These are phyloP conservation scores for Aphelinus certus DNA, from an alignment of 1,140 invertebrate species.

Conservation along the genomic window DNA sequence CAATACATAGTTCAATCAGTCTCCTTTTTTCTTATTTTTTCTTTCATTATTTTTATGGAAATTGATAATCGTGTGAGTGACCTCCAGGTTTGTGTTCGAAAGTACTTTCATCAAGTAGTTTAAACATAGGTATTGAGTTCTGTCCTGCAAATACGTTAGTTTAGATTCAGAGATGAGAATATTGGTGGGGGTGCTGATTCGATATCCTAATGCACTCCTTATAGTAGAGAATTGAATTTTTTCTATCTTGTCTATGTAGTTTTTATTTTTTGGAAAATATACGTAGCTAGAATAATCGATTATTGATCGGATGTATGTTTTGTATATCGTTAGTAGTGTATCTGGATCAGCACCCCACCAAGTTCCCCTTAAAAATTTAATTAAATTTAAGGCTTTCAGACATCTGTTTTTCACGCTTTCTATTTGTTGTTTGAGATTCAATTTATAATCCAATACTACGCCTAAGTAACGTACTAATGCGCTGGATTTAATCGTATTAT, in stretches of 20 bases:
- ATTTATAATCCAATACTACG: too few relatives aligned
- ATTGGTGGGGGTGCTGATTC: not conserved
- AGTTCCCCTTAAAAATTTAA: not conserved
- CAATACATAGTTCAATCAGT: too few relatives aligned
- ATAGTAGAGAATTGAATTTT: not conserved
- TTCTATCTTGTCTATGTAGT: not conserved
- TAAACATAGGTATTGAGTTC: not conserved
- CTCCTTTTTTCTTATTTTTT: too few relatives aligned
- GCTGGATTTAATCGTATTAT: too few relatives aligned
- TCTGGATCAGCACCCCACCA: constrained; percentile 6
- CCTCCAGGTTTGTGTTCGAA: too few relatives aligned
- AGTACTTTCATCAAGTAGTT: too few relatives aligned
- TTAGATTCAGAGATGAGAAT: not conserved
- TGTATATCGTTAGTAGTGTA: not conserved
- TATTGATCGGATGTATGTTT: not conserved
- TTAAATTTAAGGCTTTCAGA: not conserved
- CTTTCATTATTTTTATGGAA: too few relatives aligned
- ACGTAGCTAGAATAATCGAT: not conserved
- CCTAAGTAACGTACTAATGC: too few relatives aligned
- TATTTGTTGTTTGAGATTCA: too few relatives aligned
- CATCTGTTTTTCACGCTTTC: not conserved
- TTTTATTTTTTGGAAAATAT: not conserved
- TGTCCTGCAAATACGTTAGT: not conserved
- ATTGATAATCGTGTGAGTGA: too few relatives aligned
- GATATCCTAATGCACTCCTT: not conserved